Evolutionary conservation across 2,888 invertebrate species (phyloP), one percentile per base, ranked within the genome.

Genomic region (Lagria hirta): DNA sequence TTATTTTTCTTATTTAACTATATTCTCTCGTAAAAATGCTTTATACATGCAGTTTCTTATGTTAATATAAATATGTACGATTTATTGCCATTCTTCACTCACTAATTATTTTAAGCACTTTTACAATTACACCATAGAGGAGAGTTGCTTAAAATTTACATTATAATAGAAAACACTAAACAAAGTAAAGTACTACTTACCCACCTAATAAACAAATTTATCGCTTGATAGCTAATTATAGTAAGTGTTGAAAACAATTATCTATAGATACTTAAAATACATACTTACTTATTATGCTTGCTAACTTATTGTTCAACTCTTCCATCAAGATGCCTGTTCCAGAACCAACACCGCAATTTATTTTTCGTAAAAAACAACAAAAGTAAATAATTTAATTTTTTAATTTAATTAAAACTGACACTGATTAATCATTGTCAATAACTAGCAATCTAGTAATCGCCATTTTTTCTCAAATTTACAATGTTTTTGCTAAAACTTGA

Each of bases 81-180:
- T 47, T 47, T 34, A 43, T 47, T 41, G 27, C 16, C 42, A 32
- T 46, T 46, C n/a, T 46, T 46, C 34, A 27, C 41, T 35, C 40
- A 28, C 24, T 24, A 46, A 46, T 46, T 41, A 46, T 43, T 36
- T 36, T 28, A 28, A 36, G 18, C 6, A 12, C 3, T 26, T 15
- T 7, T 12, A 29, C 4, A n/a, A n/a, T n/a, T n/a, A n/a, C n/a
- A n/a, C n/a, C n/a, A n/a, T n/a, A n/a, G n/a, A n/a, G n/a, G n/a
- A n/a, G n/a, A n/a, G n/a, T n/a, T n/a, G n/a, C n/a, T n/a, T n/a
- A n/a, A 6, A 8, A 6, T 12, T 26, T 26, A 2, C 8, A 10
- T 12, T 7, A 26, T 8, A 8, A 11, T 4, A 11, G 7, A 18
- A 11, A 3, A 2, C 26, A 26, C 26, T 26, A 26, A 26, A 10